These are phyloP conservation scores for Labeo catla DNA, from an alignment of 2,113 vertebrate species.

Conservation along the genomic window DNA sequence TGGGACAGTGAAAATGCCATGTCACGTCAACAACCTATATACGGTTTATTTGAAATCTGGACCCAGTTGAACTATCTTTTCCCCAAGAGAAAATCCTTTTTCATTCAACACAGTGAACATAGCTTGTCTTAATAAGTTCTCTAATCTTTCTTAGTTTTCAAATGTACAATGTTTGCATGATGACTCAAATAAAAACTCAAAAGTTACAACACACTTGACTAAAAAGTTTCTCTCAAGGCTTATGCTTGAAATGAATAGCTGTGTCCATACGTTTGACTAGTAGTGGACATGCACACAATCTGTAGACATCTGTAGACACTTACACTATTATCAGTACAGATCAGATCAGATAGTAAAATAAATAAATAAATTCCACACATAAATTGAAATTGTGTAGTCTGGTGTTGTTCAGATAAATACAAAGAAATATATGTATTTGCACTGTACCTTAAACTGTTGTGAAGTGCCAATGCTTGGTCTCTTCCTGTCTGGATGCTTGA, in stretches of 20 bases:
- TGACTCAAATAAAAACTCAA: too few relatives aligned
- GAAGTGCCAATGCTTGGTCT: neutral
- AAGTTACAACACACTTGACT: too few relatives aligned
- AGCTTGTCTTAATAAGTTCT: neutral
- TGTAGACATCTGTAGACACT: too few relatives aligned
- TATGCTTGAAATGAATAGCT: too few relatives aligned
- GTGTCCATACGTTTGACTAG: too few relatives aligned
- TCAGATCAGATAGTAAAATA: too few relatives aligned
- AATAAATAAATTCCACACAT: neutral
- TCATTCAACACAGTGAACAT: neutral
- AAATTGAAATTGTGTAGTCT: neutral
- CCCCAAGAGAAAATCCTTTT: neutral
- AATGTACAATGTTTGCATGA: neutral
- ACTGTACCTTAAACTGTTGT: conserved; percentile 15
- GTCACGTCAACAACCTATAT: too few relatives aligned
- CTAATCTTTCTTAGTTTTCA: neutral
- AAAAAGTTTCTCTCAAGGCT: too few relatives aligned
- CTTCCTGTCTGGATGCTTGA: conserved; percentile 4
- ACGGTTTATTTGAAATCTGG: too few relatives aligned
- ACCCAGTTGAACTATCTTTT: neutral
- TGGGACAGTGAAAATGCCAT: too few relatives aligned
- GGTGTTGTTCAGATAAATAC: neutral
- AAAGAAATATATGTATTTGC: neutral
- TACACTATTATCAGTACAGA: too few relatives aligned
- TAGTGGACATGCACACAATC: too few relatives aligned